Evolutionary conservation across 2,888 invertebrate genomes (phyloP).

Genomic region (Sarcophaga subvicina): DNA sequence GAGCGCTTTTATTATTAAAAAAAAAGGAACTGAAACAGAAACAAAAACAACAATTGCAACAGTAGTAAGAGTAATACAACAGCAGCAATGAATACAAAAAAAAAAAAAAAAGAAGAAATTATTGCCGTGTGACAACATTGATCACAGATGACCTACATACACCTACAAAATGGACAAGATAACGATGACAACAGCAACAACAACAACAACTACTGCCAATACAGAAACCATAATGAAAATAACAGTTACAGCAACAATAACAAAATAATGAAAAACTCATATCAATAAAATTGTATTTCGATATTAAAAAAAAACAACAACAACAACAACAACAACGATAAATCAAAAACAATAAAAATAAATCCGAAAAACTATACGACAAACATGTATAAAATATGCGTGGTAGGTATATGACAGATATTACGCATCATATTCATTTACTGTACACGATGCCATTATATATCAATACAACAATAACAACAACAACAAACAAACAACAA

Average conservation of each 20-base stretch:
- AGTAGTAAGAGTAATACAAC: conserved; percentile 11
- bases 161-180: conserved; percentile 64
- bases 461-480: too few relatives aligned
- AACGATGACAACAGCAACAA: conserved; percentile 32
- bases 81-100: conserved; percentile 40
- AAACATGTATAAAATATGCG: conserved; percentile 50
- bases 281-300: conserved; percentile 61
- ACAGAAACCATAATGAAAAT: not conserved
- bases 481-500: too few relatives aligned
- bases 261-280: conserved; percentile 30
- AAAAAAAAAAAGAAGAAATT: conserved; percentile 34
- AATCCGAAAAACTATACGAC: not conserved
- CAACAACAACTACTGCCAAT: conserved; percentile 26
- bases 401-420: conserved; percentile 36
- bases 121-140: conserved; percentile 66
- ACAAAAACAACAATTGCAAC: conserved; percentile 25
- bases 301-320: conserved; percentile 47
- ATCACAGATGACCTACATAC: conserved; percentile 68
- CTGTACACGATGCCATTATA: not conserved
- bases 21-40: too few relatives aligned
- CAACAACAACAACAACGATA: not conserved
- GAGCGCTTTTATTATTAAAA: not conserved
- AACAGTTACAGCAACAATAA: conserved; percentile 44
- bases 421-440: conserved; percentile 58
- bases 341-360: not conserved